Percentiles rank a stretch among this genome's conserved stretches.
These are phyloP conservation scores for Poecilobothrus nobilitatus DNA, from an alignment of 2,888 invertebrate species.

Conservation along the genomic window DNA sequence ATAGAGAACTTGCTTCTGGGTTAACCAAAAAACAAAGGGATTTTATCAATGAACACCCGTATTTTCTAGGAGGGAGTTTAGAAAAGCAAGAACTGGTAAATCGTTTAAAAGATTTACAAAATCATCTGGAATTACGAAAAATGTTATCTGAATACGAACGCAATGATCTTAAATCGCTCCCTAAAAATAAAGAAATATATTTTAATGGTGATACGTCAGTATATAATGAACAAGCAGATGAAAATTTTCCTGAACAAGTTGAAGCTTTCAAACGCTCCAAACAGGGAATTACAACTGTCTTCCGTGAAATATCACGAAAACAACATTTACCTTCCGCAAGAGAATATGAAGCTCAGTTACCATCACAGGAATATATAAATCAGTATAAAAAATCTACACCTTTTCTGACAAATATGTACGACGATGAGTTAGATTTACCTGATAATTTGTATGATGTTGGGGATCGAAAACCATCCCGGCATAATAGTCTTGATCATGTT, in stretches of 20 bases:
- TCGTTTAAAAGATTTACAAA: slow-evolving; percentile 31
- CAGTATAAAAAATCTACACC: background rate
- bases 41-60: slow-evolving; percentile 32
- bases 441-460: slow-evolving; percentile 30
- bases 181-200: slow-evolving; percentile 18
- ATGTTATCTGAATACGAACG: slow-evolving; percentile 30
- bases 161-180: slow-evolving; percentile 20
- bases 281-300: slow-evolving; percentile 38
- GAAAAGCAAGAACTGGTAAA: slow-evolving; percentile 29
- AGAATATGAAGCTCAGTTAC: slow-evolving; percentile 7
- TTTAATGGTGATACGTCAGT: slow-evolving; percentile 22
- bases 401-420: slow-evolving; percentile 24
- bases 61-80: slow-evolving; percentile 30
- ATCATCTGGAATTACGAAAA: slow-evolving; percentile 37
- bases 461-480: slow-evolving; percentile 21
- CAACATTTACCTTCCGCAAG: slow-evolving; percentile 31
- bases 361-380: background rate
- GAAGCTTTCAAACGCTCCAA: slow-evolving; percentile 31
- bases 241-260: slow-evolving; percentile 26
- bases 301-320: slow-evolving; percentile 45
- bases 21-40: slow-evolving; percentile 7
- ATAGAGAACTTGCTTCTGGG: slow-evolving; percentile 10
- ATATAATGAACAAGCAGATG: slow-evolving; percentile 25
- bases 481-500: slow-evolving; percentile 22
- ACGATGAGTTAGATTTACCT: background rate